phyloP scores from a whole-genome alignment of 2,113 vertebrate species.

The Bubo blakistoni region DNA sequence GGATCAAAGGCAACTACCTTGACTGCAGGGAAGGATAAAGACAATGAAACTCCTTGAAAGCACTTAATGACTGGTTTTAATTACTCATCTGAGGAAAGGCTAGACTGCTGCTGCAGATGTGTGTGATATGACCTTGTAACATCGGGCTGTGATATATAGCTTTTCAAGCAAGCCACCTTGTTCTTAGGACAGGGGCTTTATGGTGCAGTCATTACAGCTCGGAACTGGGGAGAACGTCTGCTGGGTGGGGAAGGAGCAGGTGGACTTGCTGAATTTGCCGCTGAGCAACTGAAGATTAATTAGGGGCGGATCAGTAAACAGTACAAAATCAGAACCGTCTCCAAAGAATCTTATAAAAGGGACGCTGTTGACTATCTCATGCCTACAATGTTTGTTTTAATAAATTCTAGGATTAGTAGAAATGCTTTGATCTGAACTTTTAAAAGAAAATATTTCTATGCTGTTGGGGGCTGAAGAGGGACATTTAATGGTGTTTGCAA shows the following conservation, averaged over 20 bases:
- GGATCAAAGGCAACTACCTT: slow-evolving; percentile 97
- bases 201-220: background rate
- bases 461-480: slow-evolving; percentile 50
- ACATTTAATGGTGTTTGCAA: slow-evolving; percentile 57
- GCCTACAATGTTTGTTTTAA: slow-evolving; percentile 59
- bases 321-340: slow-evolving; percentile 36
- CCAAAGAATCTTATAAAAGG: slow-evolving; percentile 56
- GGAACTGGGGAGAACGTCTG: background rate
- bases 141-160: background rate
- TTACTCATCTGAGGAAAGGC: slow-evolving; percentile 40
- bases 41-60: background rate
- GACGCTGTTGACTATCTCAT: slow-evolving; percentile 52
- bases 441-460: slow-evolving; percentile 63
- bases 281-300: slow-evolving; percentile 52
- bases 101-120: slow-evolving; percentile 9
- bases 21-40: slow-evolving; percentile 91
- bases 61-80: slow-evolving; percentile 56
- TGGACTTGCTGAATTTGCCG: slow-evolving; percentile 51
- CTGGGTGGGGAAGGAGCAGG: slow-evolving; percentile 36
- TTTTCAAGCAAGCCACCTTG: slow-evolving; percentile 21
- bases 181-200: slow-evolving; percentile 24
- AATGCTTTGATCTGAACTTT: slow-evolving; percentile 60
- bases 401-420: slow-evolving; percentile 64
- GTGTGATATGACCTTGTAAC: background rate
- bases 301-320: slow-evolving; percentile 49